These are phyloP conservation scores for Chelon labrosus DNA, from an alignment of 2,797 vertebrate species.

Conservation along the genomic window DNA sequence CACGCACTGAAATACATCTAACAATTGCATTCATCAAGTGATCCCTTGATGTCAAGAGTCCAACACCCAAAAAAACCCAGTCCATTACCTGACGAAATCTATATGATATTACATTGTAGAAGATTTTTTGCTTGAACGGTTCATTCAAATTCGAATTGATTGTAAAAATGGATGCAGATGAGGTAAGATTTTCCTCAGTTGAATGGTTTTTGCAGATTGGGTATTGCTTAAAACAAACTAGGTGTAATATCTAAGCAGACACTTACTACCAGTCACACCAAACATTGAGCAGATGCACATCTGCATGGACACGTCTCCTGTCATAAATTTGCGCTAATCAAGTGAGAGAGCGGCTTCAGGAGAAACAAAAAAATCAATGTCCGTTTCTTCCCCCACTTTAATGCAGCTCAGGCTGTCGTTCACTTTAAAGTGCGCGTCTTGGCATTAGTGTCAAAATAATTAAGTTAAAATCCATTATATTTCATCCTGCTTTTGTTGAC, in stretches of 20 bases:
- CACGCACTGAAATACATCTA: not conserved
- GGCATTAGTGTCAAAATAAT: constrained; percentile 74
- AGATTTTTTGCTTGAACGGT: not conserved
- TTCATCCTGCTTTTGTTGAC: constrained; percentile 59
- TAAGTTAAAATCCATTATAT: constrained; percentile 76
- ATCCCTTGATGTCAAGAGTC: not conserved
- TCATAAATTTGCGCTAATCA: constrained; percentile 86
- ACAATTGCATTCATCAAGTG: not conserved
- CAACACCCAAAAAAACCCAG: not conserved
- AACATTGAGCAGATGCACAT: constrained; percentile 56
- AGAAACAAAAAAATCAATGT: constrained; percentile 80
- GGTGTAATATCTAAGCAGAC: constrained; percentile 13
- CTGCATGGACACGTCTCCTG: constrained; percentile 73
- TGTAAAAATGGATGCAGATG: too few relatives aligned
- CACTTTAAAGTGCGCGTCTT: constrained; percentile 59
- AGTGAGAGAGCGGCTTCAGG: constrained; percentile 78
- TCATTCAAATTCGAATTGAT: too few relatives aligned
- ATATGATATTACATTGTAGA: not conserved
- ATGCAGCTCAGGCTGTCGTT: constrained; percentile 78
- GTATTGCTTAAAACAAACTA: not conserved
- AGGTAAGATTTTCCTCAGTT: too few relatives aligned
- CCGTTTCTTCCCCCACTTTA: constrained; percentile 80
- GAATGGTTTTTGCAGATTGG: too few relatives aligned
- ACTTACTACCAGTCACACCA: constrained; percentile 12
- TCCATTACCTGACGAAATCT: not conserved